Base-by-base conservation (phyloP, 2,797 vertebrate genomes). In the Graptemys geographica region DNA sequence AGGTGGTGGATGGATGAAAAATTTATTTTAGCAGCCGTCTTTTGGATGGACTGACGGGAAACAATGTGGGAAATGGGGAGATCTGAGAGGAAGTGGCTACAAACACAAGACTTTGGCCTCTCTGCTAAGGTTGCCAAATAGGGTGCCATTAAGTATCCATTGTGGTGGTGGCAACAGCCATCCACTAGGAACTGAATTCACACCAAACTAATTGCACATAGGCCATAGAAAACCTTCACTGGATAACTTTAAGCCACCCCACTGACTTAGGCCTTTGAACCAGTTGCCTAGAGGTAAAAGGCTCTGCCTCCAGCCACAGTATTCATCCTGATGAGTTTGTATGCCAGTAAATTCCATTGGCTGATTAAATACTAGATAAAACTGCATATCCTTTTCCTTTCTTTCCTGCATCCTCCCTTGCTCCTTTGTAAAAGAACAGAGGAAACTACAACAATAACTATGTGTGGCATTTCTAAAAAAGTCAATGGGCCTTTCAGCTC, bases 141-240 rank as follows among this genome's bases (percentile, higher is more conserved):
- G 74, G 44, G 13, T 76, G 13, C 44, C 11, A 47, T 11, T 44
- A 12, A 1, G 51, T 28, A 12, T 21, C 15, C 5, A n/a, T 0
- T 4, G 78, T 28, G 56, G 82, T 6, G 8, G 53, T 4, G 4
- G 16, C 33, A 79, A 80, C 11, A 52, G 27, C 49, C 21, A 49
- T 53, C 51, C n/a, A 65, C 49, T 15, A 79, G 25, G n/a, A 88
- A 47, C 1, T 3, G 79, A n/a, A 57, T 65, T 80, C 57, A 80
- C 65, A 65, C 18, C 27, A 31, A 83, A 83, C 0, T 0, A 0
- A 0, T 28, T 25, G 18, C 4, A 11, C 28, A 1, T 0, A 0
- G 4, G 74, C 27, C 84, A 83, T 37, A 33, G 37, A 49, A 7
- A 31, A 49, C 4, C 74, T 2, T 5, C 56, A 92, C 41, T 44